Evolutionary conservation across 2,888 invertebrate species (phyloP), one percentile per base, ranked within the genome.

Genomic region (Thecocarcelia acutangulata): DNA sequence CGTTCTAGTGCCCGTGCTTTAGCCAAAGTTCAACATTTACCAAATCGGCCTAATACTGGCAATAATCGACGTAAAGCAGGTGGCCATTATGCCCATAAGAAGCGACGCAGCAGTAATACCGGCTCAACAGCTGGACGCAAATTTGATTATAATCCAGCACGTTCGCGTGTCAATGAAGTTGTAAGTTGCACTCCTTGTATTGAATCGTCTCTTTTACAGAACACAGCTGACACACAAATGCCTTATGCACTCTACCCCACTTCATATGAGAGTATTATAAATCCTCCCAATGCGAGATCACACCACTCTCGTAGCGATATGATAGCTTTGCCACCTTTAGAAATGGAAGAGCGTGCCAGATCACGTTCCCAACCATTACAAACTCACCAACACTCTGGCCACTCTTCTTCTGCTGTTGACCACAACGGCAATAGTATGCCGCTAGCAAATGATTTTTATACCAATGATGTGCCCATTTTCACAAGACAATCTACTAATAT

Each of bases 121-220:
- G 33, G 6, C 15, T 42, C 80, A n/a, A n/a, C 70, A 6, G 61
- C 56, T n/a, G 83, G 83, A 44, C 61, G 88, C 11, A 83, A 84
- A 66, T 88, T 88, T 42, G 88, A 88, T 37, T 88, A 78, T 21
- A 88, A 88, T 86, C 87, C 88, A 0, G 83, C 85, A 40, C 88
- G 88, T 8, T 85, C 86, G 9, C 87, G 88, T 33, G 5, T 79
- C 3, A 56, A 61, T 61, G 80, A 72, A n/a, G 44, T 13, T 15
- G 79, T 77, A 79, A 81, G 66, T 73, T 74, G 70, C n/a, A 21
- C 42, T 63, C 66, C 61, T 28, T 17, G 52, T 21, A 44, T 15
- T 6, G 21, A 21, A 21, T 3, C 33, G 48, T 46, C 37, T 61
- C 9, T 8, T 33, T 68, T 79, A 64, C 46, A 78, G 64, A 52